Evolutionary conservation across 2,113 vertebrate genomes (phyloP).

Genomic region (Stictonetta naevosa): DNA sequence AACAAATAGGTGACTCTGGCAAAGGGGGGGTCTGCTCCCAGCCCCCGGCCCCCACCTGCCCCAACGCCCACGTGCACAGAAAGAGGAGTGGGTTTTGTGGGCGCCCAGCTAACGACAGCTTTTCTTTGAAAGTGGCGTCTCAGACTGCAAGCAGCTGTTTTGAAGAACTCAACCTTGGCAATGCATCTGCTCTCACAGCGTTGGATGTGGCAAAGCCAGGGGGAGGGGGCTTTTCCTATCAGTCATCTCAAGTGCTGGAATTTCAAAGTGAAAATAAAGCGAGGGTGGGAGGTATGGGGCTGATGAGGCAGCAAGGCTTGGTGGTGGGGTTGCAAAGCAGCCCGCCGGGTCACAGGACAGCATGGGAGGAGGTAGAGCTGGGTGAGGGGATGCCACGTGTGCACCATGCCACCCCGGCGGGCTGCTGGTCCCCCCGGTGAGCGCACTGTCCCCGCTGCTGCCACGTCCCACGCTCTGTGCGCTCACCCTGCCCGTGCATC

Average conservation of each 20-base stretch:
- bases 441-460: accelerated
- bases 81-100: neutral
- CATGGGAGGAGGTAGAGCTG: neutral
- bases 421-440: neutral
- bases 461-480: accelerated
- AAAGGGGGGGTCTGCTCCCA: neutral
- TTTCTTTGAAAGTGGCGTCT: neutral
- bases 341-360: neutral
- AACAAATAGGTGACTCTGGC: neutral
- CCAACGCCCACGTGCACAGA: neutral
- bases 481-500: neutral
- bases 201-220: neutral
- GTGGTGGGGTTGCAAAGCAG: neutral
- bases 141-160: constrained; percentile 23
- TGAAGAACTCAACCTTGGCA: constrained; percentile 34
- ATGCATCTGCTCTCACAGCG: constrained; percentile 29
- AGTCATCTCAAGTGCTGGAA: neutral
- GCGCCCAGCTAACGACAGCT: neutral
- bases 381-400: accelerated
- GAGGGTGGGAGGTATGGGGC: neutral
- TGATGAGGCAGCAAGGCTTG: neutral
- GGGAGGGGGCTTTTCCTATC: neutral
- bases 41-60: neutral
- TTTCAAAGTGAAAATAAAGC: neutral
- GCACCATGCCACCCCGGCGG: accelerated